Conservation (phyloP, 2,888 invertebrate genomes). For the Girardia tigrina region DNA sequence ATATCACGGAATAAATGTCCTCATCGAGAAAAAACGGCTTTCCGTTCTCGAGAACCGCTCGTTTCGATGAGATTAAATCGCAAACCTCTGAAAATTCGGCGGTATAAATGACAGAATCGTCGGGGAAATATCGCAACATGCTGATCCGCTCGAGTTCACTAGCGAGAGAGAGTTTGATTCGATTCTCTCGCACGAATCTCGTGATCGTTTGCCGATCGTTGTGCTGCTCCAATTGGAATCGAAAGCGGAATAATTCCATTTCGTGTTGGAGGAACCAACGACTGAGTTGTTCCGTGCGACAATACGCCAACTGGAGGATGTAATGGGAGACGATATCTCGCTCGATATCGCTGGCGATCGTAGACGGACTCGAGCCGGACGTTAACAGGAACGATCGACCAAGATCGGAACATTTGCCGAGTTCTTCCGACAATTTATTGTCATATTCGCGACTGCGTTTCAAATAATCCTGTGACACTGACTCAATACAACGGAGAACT, state of each 20-base stretch:
- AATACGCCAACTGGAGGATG: constrained; percentile 70
- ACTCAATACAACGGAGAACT: constrained; percentile 65
- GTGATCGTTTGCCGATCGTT: constrained; percentile 52
- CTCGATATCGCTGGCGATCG: constrained; percentile 40
- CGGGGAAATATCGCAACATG: background rate
- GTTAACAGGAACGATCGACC: background rate
- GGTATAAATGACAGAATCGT: constrained; percentile 46
- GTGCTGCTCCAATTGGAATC: constrained; percentile 45
- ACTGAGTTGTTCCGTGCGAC: constrained; percentile 61
- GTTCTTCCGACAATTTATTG: constrained; percentile 28
- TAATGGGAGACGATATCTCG: constrained; percentile 79
- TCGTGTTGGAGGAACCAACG: constrained; percentile 78
- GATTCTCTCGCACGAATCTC: constrained; percentile 59
- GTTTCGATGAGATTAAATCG: constrained; percentile 66
- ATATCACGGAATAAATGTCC: constrained; percentile 70
- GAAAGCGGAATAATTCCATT: constrained; percentile 67
- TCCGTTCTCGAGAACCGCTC: constrained; percentile 66
- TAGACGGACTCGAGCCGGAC: constrained; percentile 32
- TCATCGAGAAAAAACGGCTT: constrained; percentile 71
- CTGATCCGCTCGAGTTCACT: constrained; percentile 47
- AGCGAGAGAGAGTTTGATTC: constrained; percentile 50
- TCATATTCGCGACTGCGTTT: constrained; percentile 43
- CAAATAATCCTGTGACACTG: constrained; percentile 54
- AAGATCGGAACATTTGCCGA: background rate
- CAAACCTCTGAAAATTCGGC: constrained; percentile 72